Percentiles rank a stretch among this genome's conserved stretches.
Conservation (phyloP, 2,797 vertebrate species). For the Limnodromus scolopaceus region DNA sequence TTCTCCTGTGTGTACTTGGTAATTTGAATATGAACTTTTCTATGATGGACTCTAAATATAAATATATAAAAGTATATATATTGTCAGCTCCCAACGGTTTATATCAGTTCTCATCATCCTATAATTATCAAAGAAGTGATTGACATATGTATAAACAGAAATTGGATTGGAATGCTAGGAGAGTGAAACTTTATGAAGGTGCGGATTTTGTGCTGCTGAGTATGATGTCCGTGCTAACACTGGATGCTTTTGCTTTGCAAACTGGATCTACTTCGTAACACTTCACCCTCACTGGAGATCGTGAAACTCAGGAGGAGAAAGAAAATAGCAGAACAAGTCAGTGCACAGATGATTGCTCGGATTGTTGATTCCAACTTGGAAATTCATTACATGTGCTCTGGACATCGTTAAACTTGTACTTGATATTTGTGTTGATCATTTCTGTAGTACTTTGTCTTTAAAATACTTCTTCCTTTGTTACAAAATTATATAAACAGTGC, state of each 20-base stretch:
- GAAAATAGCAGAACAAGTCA: constrained; percentile 18
- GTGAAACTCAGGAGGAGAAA: constrained; percentile 36
- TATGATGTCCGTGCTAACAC: constrained; percentile 59
- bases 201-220: constrained; percentile 59
- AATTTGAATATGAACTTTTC: constrained; percentile 75
- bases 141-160: not conserved
- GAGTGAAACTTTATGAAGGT: constrained; percentile 37
- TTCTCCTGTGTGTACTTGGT: constrained; percentile 63
- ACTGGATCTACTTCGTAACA: constrained; percentile 46
- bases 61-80: constrained; percentile 59
- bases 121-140: constrained; percentile 28
- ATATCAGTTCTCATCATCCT: constrained; percentile 52
- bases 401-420: constrained; percentile 35
- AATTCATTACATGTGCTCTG: constrained; percentile 8
- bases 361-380: constrained; percentile 10
- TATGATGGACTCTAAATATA: constrained; percentile 73
- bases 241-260: constrained; percentile 71
- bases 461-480: constrained; percentile 52
- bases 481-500: not conserved
- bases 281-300: constrained; percentile 13
- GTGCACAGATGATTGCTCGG: not conserved
- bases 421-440: constrained; percentile 62
- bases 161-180: constrained; percentile 31
- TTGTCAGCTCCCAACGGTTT: constrained; percentile 67
- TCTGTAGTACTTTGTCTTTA: constrained; percentile 52